A percentile compares a stretch with the other conserved stretches of the same genome.
phyloP scores from a whole-genome alignment of 2,888 invertebrate genomes.

The Sarcophaga caerulescens region DNA sequence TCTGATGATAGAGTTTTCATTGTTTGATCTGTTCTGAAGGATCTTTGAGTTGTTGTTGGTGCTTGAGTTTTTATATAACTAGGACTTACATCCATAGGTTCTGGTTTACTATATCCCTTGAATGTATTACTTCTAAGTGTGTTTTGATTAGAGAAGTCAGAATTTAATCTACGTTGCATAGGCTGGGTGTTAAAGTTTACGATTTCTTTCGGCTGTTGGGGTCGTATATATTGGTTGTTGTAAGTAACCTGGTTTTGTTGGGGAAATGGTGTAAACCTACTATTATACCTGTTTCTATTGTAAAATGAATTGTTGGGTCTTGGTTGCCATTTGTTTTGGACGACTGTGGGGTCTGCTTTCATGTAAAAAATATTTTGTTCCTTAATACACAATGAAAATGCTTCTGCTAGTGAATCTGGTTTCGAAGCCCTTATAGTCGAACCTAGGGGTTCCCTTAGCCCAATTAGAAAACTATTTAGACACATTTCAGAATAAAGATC shows the following conservation, averaged over 20 bases:
- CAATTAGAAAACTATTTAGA: conserved; percentile 66
- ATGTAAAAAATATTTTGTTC: conserved; percentile 66
- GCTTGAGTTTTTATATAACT: conserved; percentile 8
- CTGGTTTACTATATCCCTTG: neutral
- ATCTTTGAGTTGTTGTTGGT: conserved; percentile 22
- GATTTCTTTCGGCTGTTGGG: conserved; percentile 1
- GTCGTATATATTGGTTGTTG: conserved; percentile 15
- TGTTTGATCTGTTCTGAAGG: neutral
- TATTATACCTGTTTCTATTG: too few relatives aligned
- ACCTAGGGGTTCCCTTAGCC: conserved; percentile 69
- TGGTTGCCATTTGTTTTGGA: conserved; percentile 14
- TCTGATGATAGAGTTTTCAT: neutral
- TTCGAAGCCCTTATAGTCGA: too few relatives aligned
- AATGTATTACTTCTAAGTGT: conserved; percentile 19
- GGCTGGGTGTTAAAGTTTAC: neutral
- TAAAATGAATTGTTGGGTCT: conserved; percentile 7
- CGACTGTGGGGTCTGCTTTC: conserved; percentile 4
- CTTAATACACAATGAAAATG: conserved; percentile 66
- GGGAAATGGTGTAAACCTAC: too few relatives aligned
- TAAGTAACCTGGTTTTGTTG: neutral
- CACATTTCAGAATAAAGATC: conserved; percentile 69
- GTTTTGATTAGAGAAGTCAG: conserved; percentile 10
- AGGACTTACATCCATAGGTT: conserved; percentile 12
- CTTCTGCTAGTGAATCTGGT: conserved; percentile 51
- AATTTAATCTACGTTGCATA: conserved; percentile 17